phyloP scores from a whole-genome alignment of 2,888 invertebrate genomes.

The Phragmatobia fuliginosa region DNA sequence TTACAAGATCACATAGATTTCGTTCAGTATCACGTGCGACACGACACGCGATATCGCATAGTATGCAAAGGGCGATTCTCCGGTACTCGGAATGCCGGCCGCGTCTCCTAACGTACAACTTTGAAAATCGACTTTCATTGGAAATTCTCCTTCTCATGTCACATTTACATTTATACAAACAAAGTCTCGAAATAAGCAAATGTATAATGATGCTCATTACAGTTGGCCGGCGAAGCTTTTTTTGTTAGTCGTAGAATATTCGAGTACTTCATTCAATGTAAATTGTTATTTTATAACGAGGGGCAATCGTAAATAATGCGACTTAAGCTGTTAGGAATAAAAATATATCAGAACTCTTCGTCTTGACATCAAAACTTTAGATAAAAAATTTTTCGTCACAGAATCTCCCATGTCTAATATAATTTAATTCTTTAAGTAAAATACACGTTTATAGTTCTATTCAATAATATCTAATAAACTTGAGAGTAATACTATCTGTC shows the following conservation, averaged over 20 bases:
- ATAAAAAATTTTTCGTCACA: too few species aligned
- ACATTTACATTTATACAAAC: conserved; percentile 75
- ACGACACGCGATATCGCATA: conserved; percentile 43
- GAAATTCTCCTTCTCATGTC: conserved; percentile 67
- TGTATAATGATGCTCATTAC: conserved; percentile 45
- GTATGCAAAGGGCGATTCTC: conserved; percentile 67
- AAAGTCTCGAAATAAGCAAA: conserved; percentile 49
- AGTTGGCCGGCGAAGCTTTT: conserved; percentile 6
- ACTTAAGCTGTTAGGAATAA: not conserved
- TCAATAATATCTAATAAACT: too few species aligned
- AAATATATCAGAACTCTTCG: not conserved
- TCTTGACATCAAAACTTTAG: too few species aligned
- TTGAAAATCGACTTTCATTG: conserved; percentile 81
- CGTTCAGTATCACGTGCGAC: conserved; percentile 57
- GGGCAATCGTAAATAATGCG: not conserved
- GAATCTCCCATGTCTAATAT: too few species aligned
- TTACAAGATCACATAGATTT: conserved; percentile 47
- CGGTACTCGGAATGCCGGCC: conserved; percentile 59
- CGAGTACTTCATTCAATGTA: not conserved
- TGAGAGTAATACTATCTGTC: too few species aligned
- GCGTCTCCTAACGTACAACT: conserved; percentile 69
- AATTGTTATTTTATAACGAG: not conserved
- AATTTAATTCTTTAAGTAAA: too few species aligned
- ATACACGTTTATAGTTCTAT: too few species aligned
- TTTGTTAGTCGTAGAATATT: not conserved